Evolutionary conservation across 2,113 vertebrate genomes (phyloP).

Genomic region (Phocoena phocoena): DNA sequence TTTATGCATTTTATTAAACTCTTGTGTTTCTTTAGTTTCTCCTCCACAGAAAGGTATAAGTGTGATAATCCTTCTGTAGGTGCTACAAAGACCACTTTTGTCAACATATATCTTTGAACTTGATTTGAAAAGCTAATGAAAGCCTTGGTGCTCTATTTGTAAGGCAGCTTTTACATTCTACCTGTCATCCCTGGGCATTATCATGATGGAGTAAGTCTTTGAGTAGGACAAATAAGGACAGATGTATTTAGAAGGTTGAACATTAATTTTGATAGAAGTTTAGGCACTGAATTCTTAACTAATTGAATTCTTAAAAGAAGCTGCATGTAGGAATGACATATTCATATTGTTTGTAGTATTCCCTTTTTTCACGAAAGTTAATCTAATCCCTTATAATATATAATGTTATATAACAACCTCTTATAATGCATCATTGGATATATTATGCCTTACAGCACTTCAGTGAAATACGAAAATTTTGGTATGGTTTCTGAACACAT

Average conservation of each 20-base stretch:
- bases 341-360: not conserved
- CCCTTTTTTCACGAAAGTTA: not conserved
- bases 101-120: not conserved
- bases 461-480: not conserved
- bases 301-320: not conserved
- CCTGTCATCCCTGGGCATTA: not conserved
- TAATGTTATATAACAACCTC: not conserved
- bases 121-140: not conserved
- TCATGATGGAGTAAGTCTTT: not conserved
- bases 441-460: not conserved
- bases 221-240: not conserved
- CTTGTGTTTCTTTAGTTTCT: not conserved
- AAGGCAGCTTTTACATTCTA: not conserved
- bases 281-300: not conserved
- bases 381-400: not conserved
- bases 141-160: not conserved
- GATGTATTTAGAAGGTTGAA: not conserved
- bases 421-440: not conserved
- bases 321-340: not conserved
- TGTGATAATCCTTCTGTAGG: not conserved
- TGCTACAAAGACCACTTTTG: not conserved
- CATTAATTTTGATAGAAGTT: conserved; percentile 25
- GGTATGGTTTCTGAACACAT: not conserved
- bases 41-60: not conserved
- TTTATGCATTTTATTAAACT: not conserved